A percentile compares a stretch with the other conserved stretches of the same genome.
phyloP scores from a whole-genome alignment of 92 coral and sea anemone genomes.

The Umimayanthus kanabou region DNA sequence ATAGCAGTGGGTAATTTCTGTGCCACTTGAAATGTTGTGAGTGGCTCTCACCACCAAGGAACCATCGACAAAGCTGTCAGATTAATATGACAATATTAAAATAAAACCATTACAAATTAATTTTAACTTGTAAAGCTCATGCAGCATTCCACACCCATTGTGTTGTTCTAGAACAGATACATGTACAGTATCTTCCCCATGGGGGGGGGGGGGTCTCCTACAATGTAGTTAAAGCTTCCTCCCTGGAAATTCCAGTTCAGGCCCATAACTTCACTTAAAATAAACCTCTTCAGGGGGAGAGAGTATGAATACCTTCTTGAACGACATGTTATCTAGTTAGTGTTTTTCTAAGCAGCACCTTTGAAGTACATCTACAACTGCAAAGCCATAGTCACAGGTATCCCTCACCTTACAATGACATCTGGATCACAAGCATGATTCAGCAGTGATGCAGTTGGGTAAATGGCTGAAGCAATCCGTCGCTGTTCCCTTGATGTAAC shows the following conservation, averaged over 20 bases:
- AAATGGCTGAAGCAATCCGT: slow-evolving; percentile 87
- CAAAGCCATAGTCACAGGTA: too few species aligned
- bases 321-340: too few species aligned
- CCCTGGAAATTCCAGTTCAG: background rate
- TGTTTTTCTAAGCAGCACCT: too few species aligned
- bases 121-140: background rate
- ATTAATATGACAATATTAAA: background rate
- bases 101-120: background rate
- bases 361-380: too few species aligned
- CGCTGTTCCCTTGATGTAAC: slow-evolving; percentile 83
- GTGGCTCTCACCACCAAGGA: slow-evolving; percentile 96
- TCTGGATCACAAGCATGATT: slow-evolving; percentile 99
- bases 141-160: background rate
- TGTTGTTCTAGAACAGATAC: background rate
- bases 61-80: slow-evolving; percentile 82
- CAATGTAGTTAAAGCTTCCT: too few species aligned
- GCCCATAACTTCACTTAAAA: too few species aligned
- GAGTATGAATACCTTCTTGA: too few species aligned
- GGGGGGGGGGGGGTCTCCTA: background rate
- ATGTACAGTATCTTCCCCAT: background rate
- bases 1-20: slow-evolving; percentile 93
- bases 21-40: slow-evolving; percentile 89
- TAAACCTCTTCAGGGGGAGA: too few species aligned
- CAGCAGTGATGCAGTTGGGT: slow-evolving; percentile 91
- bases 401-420: slow-evolving; percentile 91